A percentile compares a stretch with the other conserved stretches of the same genome.
These are phyloP conservation scores for Pitangus sulphuratus DNA, from an alignment of 2,797 vertebrate genomes.

Conservation along the genomic window DNA sequence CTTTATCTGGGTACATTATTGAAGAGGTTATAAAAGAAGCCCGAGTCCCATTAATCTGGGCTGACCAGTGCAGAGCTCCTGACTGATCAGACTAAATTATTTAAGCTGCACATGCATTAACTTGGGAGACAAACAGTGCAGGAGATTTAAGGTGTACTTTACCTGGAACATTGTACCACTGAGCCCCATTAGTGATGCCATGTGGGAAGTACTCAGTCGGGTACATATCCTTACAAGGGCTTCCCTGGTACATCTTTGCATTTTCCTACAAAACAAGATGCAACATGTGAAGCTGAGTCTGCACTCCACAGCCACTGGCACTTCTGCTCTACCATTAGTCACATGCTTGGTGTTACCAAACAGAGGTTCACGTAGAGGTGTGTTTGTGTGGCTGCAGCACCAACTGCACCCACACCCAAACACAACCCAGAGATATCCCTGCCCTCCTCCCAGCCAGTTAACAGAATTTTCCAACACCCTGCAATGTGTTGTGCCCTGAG, in stretches of 20 bases:
- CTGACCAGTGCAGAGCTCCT: not conserved
- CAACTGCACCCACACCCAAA: not conserved
- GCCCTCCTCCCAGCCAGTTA: not conserved
- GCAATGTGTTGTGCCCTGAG: accelerated
- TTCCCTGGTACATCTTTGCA: conserved; percentile 87
- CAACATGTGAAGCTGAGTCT: not conserved
- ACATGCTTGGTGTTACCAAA: not conserved
- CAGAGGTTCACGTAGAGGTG: not conserved
- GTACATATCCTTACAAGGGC: conserved; percentile 87
- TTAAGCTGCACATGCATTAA: not conserved
- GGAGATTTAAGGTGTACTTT: not conserved
- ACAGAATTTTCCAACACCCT: not conserved
- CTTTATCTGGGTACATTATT: not conserved
- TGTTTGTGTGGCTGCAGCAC: not conserved
- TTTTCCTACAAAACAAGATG: conserved; percentile 83
- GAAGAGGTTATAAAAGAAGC: not conserved
- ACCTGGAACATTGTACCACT: conserved; percentile 96
- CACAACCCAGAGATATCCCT: not conserved
- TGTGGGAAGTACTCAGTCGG: conserved; percentile 86
- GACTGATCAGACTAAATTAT: not conserved
- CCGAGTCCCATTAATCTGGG: not conserved
- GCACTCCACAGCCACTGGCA: not conserved
- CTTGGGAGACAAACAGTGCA: not conserved
- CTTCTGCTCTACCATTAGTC: not conserved
- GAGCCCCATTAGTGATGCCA: conserved; percentile 95